These are phyloP conservation scores for Lacerta agilis DNA, from an alignment of 2,797 vertebrate species.

Conservation along the genomic window DNA sequence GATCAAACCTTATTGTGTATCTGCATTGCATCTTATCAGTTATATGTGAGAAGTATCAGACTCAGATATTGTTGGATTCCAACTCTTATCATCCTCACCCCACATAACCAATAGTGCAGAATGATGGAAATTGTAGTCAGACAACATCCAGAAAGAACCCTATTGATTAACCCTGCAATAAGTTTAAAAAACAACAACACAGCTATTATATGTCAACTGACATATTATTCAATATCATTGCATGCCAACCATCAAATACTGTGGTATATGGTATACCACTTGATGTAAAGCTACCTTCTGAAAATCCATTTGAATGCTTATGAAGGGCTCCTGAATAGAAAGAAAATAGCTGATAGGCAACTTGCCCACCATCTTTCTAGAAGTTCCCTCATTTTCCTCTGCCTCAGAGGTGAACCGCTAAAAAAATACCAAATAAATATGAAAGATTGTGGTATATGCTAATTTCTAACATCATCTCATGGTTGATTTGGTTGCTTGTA, in stretches of 20 bases:
- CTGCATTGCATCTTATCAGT: not conserved
- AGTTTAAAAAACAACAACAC: not conserved
- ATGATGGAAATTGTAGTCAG: too few species aligned
- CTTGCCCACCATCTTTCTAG: not conserved
- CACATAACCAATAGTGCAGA: too few species aligned
- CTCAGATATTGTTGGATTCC: too few species aligned
- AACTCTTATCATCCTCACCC: too few species aligned
- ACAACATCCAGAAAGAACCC: too few species aligned
- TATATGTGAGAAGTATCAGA: not conserved
- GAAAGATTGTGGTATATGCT: not conserved
- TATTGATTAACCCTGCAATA: too few species aligned
- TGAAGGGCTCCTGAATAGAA: not conserved
- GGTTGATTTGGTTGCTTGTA: constrained; percentile 25
- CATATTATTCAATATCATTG: not conserved
- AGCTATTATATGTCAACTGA: not conserved
- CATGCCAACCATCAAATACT: not conserved
- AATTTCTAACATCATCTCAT: constrained; percentile 24
- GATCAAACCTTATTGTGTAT: not conserved
- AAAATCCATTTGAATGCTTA: not conserved
- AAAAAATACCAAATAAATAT: constrained; percentile 20
- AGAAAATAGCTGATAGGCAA: not conserved
- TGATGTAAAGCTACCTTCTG: not conserved
- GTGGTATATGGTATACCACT: not conserved
- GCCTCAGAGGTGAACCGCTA: not conserved
- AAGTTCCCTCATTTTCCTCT: not conserved